Percentiles rank a stretch among this genome's conserved stretches.
These are phyloP conservation scores for Zoanthus solanderi DNA, from an alignment of 92 coral and sea anemone genomes.

Conservation along the genomic window DNA sequence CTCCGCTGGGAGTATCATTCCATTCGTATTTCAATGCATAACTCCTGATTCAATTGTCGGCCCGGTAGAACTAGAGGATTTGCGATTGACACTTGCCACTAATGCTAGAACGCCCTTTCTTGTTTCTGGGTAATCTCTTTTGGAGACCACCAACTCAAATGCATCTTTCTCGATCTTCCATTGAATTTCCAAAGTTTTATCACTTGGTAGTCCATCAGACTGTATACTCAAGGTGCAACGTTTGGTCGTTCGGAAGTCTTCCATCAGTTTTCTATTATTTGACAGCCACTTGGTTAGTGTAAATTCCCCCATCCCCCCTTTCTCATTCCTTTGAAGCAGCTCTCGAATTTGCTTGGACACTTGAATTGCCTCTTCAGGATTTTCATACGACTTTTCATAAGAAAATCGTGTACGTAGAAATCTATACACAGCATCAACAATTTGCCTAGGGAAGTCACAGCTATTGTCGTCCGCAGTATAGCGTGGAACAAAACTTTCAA, in stretches of 20 bases:
- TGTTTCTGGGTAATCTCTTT: constrained; percentile 56
- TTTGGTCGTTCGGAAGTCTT: constrained; percentile 68
- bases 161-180: constrained; percentile 63
- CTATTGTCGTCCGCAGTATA: constrained; percentile 62
- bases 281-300: constrained; percentile 77
- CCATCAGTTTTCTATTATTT: constrained; percentile 57
- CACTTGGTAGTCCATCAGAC: constrained; percentile 51
- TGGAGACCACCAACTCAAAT: constrained; percentile 62
- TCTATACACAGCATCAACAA: constrained; percentile 59
- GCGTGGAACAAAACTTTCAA: constrained; percentile 65
- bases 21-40: constrained; percentile 59
- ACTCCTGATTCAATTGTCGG: constrained; percentile 62
- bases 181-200: constrained; percentile 60
- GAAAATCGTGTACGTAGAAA: constrained; percentile 67
- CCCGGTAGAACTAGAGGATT: constrained; percentile 64
- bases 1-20: constrained; percentile 54
- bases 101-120: constrained; percentile 57
- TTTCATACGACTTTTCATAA: constrained; percentile 57
- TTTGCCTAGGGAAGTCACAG: constrained; percentile 47
- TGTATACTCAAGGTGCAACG: constrained; percentile 63
- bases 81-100: constrained; percentile 46
- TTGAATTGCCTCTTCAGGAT: constrained; percentile 58
- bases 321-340: constrained; percentile 34
- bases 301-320: constrained; percentile 61
- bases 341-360: constrained; percentile 63